Evolutionary conservation across 2,888 invertebrate species (phyloP).

Genomic region (Agrypnus murinus): DNA sequence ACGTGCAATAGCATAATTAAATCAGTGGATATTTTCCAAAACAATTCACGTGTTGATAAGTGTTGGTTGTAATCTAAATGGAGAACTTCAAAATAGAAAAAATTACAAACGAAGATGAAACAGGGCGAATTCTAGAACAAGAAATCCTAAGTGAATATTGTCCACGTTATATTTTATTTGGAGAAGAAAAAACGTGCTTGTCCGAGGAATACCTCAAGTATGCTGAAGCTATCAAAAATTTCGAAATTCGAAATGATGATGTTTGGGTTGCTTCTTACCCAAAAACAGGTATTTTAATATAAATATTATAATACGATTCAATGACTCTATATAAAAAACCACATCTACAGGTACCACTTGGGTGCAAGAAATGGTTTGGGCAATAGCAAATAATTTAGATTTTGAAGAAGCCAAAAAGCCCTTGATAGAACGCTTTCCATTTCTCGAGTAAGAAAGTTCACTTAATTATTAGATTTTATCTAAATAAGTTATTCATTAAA

Average conservation of each 20-base stretch:
- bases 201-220: conserved; percentile 69
- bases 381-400: conserved; percentile 78
- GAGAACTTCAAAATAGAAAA: not conserved
- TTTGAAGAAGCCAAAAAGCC: conserved; percentile 74
- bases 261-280: conserved; percentile 75
- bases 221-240: conserved; percentile 68
- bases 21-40: too few species aligned
- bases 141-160: conserved; percentile 51
- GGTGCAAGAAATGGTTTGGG: conserved; percentile 85
- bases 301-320: too few species aligned
- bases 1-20: too few species aligned
- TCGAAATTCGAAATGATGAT: conserved; percentile 72
- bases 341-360: conserved; percentile 87
- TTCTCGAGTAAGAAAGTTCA: conserved; percentile 74
- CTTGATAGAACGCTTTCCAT: conserved; percentile 78
- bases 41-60: too few species aligned
- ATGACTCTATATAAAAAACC: too few species aligned
- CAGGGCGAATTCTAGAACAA: not conserved
- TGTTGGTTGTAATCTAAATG: too few species aligned
- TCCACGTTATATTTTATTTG: conserved; percentile 58
- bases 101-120: conserved; percentile 4
- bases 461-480: too few species aligned
- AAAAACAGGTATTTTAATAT: conserved; percentile 72
- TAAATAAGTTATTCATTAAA: too few species aligned
- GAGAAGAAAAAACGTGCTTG: conserved; percentile 65